Evolutionary conservation across 2,797 vertebrate genomes (phyloP).

Genomic region (Nothura maculosa): DNA sequence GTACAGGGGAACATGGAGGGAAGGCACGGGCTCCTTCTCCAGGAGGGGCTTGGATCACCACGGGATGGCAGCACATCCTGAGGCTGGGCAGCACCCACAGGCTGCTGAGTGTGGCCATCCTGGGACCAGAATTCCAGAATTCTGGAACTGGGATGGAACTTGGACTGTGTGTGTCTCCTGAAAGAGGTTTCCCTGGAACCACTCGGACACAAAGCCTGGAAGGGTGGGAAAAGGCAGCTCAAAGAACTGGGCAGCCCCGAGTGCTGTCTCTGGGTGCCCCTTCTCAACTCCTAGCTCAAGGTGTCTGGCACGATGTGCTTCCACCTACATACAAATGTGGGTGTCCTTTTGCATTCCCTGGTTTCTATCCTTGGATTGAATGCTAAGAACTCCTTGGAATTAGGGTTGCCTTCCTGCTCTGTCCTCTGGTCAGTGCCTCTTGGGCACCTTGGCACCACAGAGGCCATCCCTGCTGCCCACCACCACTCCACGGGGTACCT

Average conservation of each 20-base stretch:
- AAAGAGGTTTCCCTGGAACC: rapidly evolving
- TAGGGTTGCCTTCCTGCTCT: neutral
- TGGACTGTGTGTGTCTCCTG: neutral
- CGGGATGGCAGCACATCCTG: conserved; percentile 22
- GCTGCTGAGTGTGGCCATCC: neutral
- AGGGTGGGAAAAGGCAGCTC: neutral
- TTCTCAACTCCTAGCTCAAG: neutral
- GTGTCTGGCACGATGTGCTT: rapidly evolving
- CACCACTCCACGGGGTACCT: neutral
- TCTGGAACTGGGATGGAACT: no score
- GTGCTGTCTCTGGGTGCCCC: rapidly evolving
- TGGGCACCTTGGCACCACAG: neutral
- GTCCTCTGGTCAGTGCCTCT: no score
- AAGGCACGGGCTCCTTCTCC: rapidly evolving
- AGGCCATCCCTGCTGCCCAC: neutral
- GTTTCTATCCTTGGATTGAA: neutral
- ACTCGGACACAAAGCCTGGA: rapidly evolving
- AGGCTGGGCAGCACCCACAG: neutral
- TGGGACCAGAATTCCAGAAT: no score
- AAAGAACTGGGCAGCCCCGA: rapidly evolving
- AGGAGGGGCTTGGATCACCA: neutral
- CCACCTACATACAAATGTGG: no score
- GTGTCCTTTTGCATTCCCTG: no score
- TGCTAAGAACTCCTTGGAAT: no score
- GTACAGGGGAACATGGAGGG: rapidly evolving